Conservation (phyloP, 2,113 vertebrate genomes). For the Chroicocephalus ridibundus region DNA sequence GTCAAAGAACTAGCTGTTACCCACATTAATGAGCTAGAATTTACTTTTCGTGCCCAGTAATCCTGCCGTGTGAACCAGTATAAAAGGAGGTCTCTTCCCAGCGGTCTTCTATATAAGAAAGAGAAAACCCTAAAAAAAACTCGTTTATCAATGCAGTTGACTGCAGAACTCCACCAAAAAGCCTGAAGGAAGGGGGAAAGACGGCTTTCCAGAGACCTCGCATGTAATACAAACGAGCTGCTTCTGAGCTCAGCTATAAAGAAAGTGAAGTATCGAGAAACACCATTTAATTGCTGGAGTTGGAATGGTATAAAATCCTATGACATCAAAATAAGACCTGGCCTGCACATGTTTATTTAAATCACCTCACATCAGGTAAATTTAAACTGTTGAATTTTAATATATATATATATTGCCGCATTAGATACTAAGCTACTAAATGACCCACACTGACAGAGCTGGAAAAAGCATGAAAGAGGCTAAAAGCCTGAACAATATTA, state of each 20-base stretch:
- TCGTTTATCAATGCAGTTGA: not conserved
- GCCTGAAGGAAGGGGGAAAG: not conserved
- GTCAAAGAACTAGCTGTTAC: not conserved
- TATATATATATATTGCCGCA: not conserved
- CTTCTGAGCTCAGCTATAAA: not conserved
- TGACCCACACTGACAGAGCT: not conserved
- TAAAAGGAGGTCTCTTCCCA: not conserved
- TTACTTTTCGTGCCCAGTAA: not conserved
- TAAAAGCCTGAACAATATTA: not conserved
- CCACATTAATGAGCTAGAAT: not conserved
- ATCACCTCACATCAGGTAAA: not conserved
- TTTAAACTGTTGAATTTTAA: not conserved
- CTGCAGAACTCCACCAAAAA: not conserved
- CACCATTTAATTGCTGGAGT: not conserved
- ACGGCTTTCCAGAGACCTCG: not conserved
- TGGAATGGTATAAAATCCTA: not conserved
- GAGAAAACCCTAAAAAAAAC: not conserved
- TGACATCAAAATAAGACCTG: not conserved
- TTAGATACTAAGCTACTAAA: not conserved
- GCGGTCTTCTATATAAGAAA: not conserved
- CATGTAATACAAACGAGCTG: not conserved
- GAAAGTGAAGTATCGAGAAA: not conserved
- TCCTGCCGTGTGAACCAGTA: not conserved
- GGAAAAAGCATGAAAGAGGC: not conserved
- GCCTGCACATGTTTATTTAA: not conserved